Conservation (phyloP, 1,140 invertebrate genomes). For the Zaprionus africanus region DNA sequence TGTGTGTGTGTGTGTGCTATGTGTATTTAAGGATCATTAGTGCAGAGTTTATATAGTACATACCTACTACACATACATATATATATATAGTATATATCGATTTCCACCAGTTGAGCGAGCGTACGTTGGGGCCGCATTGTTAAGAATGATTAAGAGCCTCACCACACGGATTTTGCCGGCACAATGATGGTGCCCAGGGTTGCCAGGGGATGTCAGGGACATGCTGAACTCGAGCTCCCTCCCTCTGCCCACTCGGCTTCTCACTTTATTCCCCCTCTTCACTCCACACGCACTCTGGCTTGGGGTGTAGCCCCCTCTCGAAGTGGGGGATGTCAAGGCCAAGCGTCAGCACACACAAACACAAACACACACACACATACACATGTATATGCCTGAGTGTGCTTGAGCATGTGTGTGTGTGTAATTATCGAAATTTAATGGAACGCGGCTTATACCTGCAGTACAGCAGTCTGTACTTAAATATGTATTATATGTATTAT, state of each 20-base stretch:
- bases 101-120: conserved; percentile 75
- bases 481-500: not conserved
- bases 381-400: not conserved
- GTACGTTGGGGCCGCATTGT: conserved; percentile 57
- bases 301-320: not conserved
- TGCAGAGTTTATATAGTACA: conserved; percentile 63
- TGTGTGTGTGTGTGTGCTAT: conserved; percentile 46
- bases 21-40: conserved; percentile 80
- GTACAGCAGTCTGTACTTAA: conserved; percentile 1
- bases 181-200: not conserved
- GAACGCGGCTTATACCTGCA: conserved; percentile 19
- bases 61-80: conserved; percentile 13
- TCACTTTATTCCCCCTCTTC: not conserved
- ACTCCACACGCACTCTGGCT: not conserved
- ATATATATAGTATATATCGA: conserved; percentile 50
- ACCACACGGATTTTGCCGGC: conserved; percentile 59
- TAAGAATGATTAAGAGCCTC: conserved; percentile 77
- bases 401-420: conserved; percentile 7
- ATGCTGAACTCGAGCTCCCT: not conserved
- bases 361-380: not conserved
- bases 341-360: conserved; percentile 27
- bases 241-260: not conserved
- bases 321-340: conserved; percentile 58
- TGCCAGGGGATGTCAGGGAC: conserved; percentile 20
- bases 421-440: conserved; percentile 64